A percentile compares a stretch with the other conserved stretches of the same genome.
These are phyloP conservation scores for Euglossa dilemma DNA, from an alignment of 1,140 invertebrate genomes.

Conservation along the genomic window DNA sequence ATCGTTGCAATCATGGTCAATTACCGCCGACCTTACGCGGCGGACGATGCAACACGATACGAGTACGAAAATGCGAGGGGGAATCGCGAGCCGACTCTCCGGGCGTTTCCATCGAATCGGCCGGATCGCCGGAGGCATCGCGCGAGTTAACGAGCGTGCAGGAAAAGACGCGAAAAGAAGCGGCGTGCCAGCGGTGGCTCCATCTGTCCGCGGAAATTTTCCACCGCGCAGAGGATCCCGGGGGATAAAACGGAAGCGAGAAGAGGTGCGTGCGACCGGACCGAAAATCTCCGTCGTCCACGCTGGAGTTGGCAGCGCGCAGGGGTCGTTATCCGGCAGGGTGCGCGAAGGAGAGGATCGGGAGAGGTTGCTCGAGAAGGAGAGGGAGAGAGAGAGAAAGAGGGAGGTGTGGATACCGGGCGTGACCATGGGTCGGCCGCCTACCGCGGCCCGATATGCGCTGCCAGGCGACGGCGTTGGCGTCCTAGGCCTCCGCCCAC, in stretches of 20 bases:
- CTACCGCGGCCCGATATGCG: slow-evolving; percentile 9
- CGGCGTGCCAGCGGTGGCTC: no score
- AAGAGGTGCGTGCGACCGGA: background rate
- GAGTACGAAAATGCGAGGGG: background rate
- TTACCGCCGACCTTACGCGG: slow-evolving; percentile 6
- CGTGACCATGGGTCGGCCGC: slow-evolving; percentile 20
- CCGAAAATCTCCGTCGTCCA: slow-evolving; percentile 5
- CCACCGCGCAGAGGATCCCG: no score
- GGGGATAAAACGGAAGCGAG: slow-evolving; percentile 12
- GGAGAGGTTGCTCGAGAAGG: background rate
- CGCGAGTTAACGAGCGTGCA: slow-evolving; percentile 13
- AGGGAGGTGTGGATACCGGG: slow-evolving; percentile 36
- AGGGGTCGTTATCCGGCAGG: slow-evolving; percentile 48
- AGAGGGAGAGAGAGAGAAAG: background rate
- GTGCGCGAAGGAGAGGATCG: background rate
- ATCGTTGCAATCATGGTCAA: slow-evolving; percentile 37
- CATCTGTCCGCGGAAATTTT: background rate
- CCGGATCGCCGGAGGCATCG: no score
- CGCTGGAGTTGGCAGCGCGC: background rate
- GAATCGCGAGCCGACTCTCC: background rate
- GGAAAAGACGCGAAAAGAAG: background rate
- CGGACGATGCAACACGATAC: slow-evolving; percentile 19
- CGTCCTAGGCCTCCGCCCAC: slow-evolving; percentile 58
- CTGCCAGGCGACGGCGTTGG: slow-evolving; percentile 31
- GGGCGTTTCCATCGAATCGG: background rate